Evolutionary conservation across 2,888 invertebrate species (phyloP).

Genomic region (Drosophila yooni): DNA sequence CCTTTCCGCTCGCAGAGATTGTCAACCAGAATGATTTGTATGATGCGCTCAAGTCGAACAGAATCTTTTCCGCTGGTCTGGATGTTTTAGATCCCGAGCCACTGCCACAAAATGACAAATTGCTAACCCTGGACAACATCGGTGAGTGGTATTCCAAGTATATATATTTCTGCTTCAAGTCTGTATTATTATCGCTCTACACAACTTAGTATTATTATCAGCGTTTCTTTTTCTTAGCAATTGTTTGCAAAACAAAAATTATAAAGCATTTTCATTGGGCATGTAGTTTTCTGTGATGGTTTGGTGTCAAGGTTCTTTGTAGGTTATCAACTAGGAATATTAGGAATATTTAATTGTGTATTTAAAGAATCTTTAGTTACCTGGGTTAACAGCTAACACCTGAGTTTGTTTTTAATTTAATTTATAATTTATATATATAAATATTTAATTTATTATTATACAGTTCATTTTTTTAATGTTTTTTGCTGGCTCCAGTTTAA

Average conservation of each 20-base stretch:
- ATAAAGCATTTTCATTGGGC: conserved; percentile 20
- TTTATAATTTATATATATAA: background rate
- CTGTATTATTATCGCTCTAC: conserved; percentile 33
- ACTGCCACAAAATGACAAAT: conserved; percentile 90
- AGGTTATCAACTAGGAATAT: conserved; percentile 44
- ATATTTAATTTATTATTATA: background rate
- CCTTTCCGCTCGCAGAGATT: conserved; percentile 85
- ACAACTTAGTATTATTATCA: conserved; percentile 41
- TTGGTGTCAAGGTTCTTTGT: conserved; percentile 52
- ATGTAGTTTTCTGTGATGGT: conserved; percentile 13
- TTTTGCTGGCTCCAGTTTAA: background rate
- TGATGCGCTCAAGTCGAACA: conserved; percentile 89
- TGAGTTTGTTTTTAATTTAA: background rate
- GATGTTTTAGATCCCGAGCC: conserved; percentile 97
- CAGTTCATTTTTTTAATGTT: background rate
- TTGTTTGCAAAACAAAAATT: conserved; percentile 19
- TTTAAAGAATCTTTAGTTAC: background rate
- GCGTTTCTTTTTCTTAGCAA: conserved; percentile 7
- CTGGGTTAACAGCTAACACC: background rate
- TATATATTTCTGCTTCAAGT: background rate
- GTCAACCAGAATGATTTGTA: conserved; percentile 93
- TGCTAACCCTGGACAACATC: conserved; percentile 92
- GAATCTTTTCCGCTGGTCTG: conserved; percentile 94
- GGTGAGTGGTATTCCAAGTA: conserved; percentile 86
- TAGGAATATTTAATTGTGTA: background rate